Percentiles rank a stretch among this genome's conserved stretches.
These are phyloP conservation scores for Metalampra italica DNA, from an alignment of 2,888 invertebrate genomes.

Conservation along the genomic window DNA sequence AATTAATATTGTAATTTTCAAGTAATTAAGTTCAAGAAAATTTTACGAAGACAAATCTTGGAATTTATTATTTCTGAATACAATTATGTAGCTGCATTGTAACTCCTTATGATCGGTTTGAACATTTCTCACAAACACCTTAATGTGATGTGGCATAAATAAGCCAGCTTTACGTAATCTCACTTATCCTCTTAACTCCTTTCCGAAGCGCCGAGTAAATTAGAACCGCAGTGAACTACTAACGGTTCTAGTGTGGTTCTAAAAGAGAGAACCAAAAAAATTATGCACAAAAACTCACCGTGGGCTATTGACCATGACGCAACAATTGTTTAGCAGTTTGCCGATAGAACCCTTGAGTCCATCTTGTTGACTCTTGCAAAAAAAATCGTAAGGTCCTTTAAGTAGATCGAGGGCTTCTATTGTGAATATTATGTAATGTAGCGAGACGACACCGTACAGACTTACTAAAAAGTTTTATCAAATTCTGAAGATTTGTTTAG, in stretches of 20 bases:
- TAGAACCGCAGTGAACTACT: slow-evolving; percentile 42
- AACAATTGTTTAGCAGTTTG: slow-evolving; percentile 76
- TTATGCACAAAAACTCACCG: slow-evolving; percentile 51
- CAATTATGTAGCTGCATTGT: too few relatives aligned
- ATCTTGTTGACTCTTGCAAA: slow-evolving; percentile 71
- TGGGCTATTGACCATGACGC: slow-evolving; percentile 74
- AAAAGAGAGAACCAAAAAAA: slow-evolving; percentile 36
- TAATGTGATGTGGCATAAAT: slow-evolving; percentile 18
- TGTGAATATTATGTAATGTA: slow-evolving; percentile 76
- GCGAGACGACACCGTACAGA: slow-evolving; percentile 61
- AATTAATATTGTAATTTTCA: too few relatives aligned
- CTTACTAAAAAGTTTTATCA: slow-evolving; percentile 36
- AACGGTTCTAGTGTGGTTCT: slow-evolving; percentile 39
- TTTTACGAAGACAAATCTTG: too few relatives aligned
- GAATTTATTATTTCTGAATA: too few relatives aligned
- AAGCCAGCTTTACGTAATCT: slow-evolving; percentile 31
- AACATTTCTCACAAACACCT: not conserved
- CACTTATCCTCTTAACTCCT: slow-evolving; percentile 38
- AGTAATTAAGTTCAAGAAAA: too few relatives aligned
- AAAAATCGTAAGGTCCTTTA: slow-evolving; percentile 61
- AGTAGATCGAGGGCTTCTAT: slow-evolving; percentile 68
- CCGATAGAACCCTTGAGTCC: slow-evolving; percentile 63
- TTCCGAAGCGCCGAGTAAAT: slow-evolving; percentile 44
- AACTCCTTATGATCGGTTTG: not conserved
- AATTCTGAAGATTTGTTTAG: not conserved